Evolutionary conservation across 2,797 vertebrate species (phyloP).

Genomic region (Sphenopsis melanotis): DNA sequence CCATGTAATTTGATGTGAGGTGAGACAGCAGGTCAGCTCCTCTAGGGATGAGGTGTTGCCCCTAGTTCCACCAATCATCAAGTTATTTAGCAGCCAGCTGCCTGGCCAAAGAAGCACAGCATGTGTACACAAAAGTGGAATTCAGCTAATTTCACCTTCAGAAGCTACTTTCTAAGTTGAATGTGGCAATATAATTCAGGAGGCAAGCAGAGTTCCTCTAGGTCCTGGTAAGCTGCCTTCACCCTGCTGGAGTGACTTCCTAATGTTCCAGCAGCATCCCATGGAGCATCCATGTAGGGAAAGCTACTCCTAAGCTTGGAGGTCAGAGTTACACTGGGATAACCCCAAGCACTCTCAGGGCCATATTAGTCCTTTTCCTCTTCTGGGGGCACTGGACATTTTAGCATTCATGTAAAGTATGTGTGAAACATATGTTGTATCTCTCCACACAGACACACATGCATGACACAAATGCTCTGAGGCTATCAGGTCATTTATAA

Average conservation of each 20-base stretch:
- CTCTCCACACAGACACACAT: neutral
- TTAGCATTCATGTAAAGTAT: neutral
- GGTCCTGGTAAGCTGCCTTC: neutral
- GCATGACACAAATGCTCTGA: neutral
- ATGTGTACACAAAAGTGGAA: neutral
- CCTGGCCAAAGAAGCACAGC: neutral
- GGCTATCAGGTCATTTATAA: neutral
- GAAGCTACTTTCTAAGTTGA: neutral
- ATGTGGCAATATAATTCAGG: neutral
- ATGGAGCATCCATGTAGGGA: rapidly evolving
- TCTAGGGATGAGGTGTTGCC: rapidly evolving
- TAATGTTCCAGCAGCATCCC: neutral
- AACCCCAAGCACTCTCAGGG: neutral
- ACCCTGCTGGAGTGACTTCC: neutral
- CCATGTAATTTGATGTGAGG: neutral
- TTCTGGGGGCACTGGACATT: neutral
- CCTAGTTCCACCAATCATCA: no score
- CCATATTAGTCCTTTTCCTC: neutral
- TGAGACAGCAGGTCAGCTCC: neutral
- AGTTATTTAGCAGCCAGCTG: no score
- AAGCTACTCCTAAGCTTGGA: neutral
- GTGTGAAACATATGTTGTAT: neutral
- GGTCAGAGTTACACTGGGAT: neutral
- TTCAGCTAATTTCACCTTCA: neutral
- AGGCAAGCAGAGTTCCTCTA: neutral